Evolutionary conservation across 2,113 vertebrate genomes (phyloP).

Genomic region (Channa argus): DNA sequence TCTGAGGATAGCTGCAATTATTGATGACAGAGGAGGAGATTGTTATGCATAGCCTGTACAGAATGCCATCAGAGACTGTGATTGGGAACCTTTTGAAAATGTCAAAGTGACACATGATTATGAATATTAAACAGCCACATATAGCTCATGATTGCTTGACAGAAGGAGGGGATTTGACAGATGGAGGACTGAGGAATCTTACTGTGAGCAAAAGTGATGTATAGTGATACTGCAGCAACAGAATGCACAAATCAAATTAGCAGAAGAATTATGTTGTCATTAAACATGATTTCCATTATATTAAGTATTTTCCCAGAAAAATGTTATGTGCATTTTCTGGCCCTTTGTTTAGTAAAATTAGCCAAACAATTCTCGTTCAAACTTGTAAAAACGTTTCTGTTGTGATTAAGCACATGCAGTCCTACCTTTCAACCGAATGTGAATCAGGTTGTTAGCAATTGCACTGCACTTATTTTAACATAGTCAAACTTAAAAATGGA

Average conservation of each 20-base stretch:
- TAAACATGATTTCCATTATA: constrained; percentile 31
- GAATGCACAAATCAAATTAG: constrained; percentile 29
- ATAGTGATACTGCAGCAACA: not conserved
- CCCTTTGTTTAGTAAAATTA: constrained; percentile 5
- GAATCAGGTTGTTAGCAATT: not conserved
- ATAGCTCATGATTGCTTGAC: constrained; percentile 78
- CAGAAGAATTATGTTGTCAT: constrained; percentile 13
- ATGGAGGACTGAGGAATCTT: constrained; percentile 49
- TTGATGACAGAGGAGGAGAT: constrained; percentile 78
- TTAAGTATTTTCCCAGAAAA: constrained; percentile 16
- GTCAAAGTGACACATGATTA: constrained; percentile 84
- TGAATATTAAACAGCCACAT: constrained; percentile 83
- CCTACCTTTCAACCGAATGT: not conserved
- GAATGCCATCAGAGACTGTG: constrained; percentile 78
- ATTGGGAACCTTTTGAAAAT: constrained; percentile 85
- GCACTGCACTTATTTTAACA: not conserved
- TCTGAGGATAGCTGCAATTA: constrained; percentile 72
- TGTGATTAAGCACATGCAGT: not conserved
- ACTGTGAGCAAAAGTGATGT: constrained; percentile 34
- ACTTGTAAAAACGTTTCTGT: not conserved
- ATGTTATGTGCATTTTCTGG: constrained; percentile 8
- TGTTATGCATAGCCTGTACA: constrained; percentile 81
- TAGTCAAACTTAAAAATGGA: constrained; percentile 5
- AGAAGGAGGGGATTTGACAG: constrained; percentile 63
- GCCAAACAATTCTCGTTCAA: not conserved